phyloP scores from a whole-genome alignment of 2,888 invertebrate species.

The Ectropis crepuscularia region DNA sequence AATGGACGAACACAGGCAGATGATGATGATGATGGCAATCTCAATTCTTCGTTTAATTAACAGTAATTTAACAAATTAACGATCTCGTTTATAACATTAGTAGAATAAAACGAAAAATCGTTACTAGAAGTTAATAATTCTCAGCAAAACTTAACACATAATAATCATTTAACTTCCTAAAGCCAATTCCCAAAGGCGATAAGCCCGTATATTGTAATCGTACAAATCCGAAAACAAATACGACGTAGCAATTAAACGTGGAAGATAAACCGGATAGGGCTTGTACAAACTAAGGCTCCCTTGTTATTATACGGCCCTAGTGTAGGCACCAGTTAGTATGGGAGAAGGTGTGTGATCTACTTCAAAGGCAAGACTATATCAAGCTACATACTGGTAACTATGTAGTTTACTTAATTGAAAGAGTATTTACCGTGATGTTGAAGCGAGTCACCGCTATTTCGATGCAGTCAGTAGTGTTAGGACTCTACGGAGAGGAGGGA shows the following conservation, averaged over 20 bases:
- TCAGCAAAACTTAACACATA: background rate
- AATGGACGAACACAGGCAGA: no score
- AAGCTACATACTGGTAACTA: background rate
- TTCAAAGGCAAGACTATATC: background rate
- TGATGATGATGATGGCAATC: no score
- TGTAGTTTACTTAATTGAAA: no score
- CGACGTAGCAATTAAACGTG: constrained; percentile 41
- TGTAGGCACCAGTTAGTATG: constrained; percentile 13
- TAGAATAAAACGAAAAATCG: background rate
- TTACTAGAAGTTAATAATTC: background rate
- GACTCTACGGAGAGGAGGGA: no score
- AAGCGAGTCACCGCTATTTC: background rate
- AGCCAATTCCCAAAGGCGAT: constrained; percentile 14
- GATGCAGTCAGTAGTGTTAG: no score
- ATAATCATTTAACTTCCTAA: constrained; percentile 11
- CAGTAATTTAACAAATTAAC: background rate
- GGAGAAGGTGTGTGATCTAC: constrained; percentile 1
- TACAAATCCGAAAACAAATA: constrained; percentile 38
- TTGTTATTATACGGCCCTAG: constrained; percentile 35
- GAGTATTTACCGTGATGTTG: no score
- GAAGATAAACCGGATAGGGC: constrained; percentile 40
- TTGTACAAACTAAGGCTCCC: constrained; percentile 36
- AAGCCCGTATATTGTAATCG: constrained; percentile 32
- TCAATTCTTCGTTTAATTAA: no score
- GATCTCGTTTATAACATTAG: no score